A percentile compares a stretch with the other conserved stretches of the same genome.
Conservation (phyloP, 2,888 invertebrate species). For the Machimus atricapillus region DNA sequence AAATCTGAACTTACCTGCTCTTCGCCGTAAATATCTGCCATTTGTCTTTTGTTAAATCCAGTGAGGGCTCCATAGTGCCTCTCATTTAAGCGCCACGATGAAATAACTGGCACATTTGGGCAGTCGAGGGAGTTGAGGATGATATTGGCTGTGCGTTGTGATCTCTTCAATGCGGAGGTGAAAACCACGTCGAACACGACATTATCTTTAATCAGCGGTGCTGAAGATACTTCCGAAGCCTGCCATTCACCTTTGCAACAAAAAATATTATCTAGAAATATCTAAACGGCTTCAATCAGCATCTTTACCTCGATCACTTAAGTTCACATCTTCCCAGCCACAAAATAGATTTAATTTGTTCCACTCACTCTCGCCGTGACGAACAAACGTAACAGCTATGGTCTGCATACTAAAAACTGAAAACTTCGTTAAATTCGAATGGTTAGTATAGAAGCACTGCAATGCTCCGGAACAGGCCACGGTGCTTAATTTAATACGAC, state of each 20-base stretch:
- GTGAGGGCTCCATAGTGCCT: slow-evolving; percentile 89
- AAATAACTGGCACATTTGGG: slow-evolving; percentile 71
- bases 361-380: slow-evolving; percentile 80
- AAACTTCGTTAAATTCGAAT: background rate
- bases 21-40: slow-evolving; percentile 87
- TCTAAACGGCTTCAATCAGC: background rate
- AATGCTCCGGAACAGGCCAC: background rate
- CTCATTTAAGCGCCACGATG: slow-evolving; percentile 87
- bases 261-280: background rate
- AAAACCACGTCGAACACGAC: slow-evolving; percentile 80
- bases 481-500: background rate
- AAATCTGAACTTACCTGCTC: slow-evolving; percentile 68
- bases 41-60: slow-evolving; percentile 87
- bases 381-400: slow-evolving; percentile 65
- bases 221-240: slow-evolving; percentile 54
- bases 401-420: slow-evolving; percentile 48
- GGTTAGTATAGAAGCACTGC: background rate
- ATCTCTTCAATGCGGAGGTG: slow-evolving; percentile 82
- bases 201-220: slow-evolving; percentile 5
- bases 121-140: slow-evolving; percentile 76
- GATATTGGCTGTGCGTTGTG: slow-evolving; percentile 76
- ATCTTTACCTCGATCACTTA: slow-evolving; percentile 70
- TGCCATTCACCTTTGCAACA: slow-evolving; percentile 55
- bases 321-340: slow-evolving; percentile 76
- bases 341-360: slow-evolving; percentile 77